Evolutionary conservation across 2,888 invertebrate genomes (phyloP).

Genomic region (Dyspetes luteomarginatus): DNA sequence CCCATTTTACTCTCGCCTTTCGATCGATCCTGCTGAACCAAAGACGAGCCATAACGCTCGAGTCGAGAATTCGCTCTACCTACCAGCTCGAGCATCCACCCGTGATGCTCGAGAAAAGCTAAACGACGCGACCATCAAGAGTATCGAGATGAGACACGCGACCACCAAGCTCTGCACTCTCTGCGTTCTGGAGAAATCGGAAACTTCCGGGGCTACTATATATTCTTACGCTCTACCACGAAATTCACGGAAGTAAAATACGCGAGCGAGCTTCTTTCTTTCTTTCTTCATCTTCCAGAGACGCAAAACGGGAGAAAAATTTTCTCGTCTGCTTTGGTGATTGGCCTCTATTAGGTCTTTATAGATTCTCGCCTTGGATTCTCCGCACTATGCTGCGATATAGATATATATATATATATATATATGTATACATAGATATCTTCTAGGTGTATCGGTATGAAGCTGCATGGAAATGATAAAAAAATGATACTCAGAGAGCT

Average conservation of each 20-base stretch:
- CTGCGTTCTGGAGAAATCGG: conserved; percentile 50
- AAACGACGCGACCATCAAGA: conserved; percentile 26
- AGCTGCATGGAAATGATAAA: too few species aligned
- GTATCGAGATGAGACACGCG: conserved; percentile 35
- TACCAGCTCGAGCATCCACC: conserved; percentile 10
- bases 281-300: conserved; percentile 27
- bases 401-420: too few species aligned
- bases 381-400: too few species aligned
- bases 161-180: conserved; percentile 39
- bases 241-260: conserved; percentile 61
- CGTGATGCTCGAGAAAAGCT: conserved; percentile 2
- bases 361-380: too few species aligned
- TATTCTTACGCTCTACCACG: conserved; percentile 19
- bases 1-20: conserved; percentile 20
- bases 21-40: conserved; percentile 44
- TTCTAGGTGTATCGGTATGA: too few species aligned
- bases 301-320: too few species aligned
- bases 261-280: conserved; percentile 31
- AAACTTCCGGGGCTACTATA: conserved; percentile 59
- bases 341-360: too few species aligned
- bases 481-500: too few species aligned
- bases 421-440: too few species aligned
- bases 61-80: conserved; percentile 41
- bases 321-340: too few species aligned
- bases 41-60: conserved; percentile 16